Conservation (phyloP, 2,797 vertebrate genomes). For the Centroberyx gerrardi region DNA sequence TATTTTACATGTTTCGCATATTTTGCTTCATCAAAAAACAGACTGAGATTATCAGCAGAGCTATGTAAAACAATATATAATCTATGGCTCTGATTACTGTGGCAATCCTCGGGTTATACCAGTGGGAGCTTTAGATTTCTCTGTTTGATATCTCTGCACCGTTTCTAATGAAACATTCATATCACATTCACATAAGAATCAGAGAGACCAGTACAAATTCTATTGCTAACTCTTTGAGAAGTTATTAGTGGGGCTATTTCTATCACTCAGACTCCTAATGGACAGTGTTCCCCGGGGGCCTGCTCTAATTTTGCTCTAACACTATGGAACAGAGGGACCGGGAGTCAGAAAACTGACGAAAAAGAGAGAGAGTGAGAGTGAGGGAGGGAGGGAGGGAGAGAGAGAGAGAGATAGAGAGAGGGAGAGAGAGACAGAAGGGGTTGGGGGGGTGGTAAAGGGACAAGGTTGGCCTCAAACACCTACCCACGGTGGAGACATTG, state of each 20-base stretch:
- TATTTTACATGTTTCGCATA: slow-evolving; percentile 24
- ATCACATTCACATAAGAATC: slow-evolving; percentile 52
- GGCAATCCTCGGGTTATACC: slow-evolving; percentile 4
- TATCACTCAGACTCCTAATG: slow-evolving; percentile 70
- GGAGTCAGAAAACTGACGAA: slow-evolving; percentile 1
- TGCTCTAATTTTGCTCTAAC: slow-evolving; percentile 71
- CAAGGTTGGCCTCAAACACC: slow-evolving; percentile 74
- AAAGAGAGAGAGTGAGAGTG: slow-evolving; percentile 10
- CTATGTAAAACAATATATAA: slow-evolving; percentile 38
- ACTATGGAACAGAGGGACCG: slow-evolving; percentile 41
- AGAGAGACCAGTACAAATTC: slow-evolving; percentile 46
- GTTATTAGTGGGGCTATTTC: slow-evolving; percentile 73
- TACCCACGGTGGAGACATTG: slow-evolving; percentile 94
- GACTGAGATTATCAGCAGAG: slow-evolving; percentile 28
- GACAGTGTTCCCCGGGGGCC: slow-evolving; percentile 62
- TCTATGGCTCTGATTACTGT: slow-evolving; percentile 3
- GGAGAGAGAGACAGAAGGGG: slow-evolving; percentile 15
- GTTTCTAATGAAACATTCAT: slow-evolving; percentile 68
- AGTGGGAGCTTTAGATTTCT: slow-evolving; percentile 25
- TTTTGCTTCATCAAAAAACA: slow-evolving; percentile 10
- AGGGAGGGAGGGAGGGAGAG: background rate
- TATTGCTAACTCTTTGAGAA: slow-evolving; percentile 49
- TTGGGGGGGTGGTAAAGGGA: slow-evolving; percentile 34
- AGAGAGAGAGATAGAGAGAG: slow-evolving; percentile 21
- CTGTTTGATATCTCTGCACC: slow-evolving; percentile 33